Percentiles rank a stretch among this genome's conserved stretches.
Conservation (phyloP, 2,113 vertebrate genomes). For the Arenaria interpres region DNA sequence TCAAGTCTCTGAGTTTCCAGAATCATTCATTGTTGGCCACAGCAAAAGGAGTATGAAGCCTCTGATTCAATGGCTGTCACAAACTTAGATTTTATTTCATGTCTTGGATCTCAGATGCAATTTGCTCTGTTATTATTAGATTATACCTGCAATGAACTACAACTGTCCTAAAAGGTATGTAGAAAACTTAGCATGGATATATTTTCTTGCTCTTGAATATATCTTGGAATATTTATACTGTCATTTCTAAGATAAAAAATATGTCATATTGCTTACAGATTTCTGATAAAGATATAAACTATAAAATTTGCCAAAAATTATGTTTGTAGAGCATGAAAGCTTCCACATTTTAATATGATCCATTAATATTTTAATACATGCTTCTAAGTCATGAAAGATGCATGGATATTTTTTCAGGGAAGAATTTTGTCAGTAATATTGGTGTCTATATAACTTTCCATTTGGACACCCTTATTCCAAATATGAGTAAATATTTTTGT, state of each 20-base stretch:
- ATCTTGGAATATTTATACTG: not conserved
- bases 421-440: not conserved
- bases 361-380: not conserved
- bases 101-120: not conserved
- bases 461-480: not conserved
- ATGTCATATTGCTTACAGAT: not conserved
- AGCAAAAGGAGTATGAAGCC: not conserved
- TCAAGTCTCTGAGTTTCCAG: not conserved
- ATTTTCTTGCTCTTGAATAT: not conserved
- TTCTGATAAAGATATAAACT: not conserved
- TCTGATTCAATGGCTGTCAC: not conserved
- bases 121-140: not conserved
- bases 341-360: not conserved
- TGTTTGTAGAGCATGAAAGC: not conserved
- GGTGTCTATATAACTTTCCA: not conserved
- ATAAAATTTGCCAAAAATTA: not conserved
- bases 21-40: not conserved
- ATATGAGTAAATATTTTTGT: not conserved
- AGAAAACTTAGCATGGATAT: not conserved
- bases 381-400: not conserved
- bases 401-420: not conserved
- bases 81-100: not conserved
- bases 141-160: not conserved
- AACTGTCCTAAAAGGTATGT: not conserved
- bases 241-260: not conserved